Conservation (phyloP, 2,113 vertebrate species). For the Microcebus griseorufus region DNA sequence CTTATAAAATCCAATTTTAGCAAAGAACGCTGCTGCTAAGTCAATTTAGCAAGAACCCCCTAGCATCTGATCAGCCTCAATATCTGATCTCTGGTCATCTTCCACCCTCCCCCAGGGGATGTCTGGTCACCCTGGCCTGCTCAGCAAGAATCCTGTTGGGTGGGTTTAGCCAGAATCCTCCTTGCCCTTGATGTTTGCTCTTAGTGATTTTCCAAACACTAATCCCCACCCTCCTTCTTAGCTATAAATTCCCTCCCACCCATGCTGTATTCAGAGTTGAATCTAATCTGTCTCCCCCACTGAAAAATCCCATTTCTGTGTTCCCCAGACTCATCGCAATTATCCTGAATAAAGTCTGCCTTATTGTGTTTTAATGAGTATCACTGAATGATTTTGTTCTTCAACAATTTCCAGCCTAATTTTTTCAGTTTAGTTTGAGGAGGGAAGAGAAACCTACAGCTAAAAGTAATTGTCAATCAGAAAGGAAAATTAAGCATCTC, state of each 20-base stretch:
- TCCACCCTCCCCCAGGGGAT: not conserved
- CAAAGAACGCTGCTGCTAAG: not conserved
- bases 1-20: not conserved
- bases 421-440: not conserved
- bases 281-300: not conserved
- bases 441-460: not conserved
- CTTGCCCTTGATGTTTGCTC: not conserved
- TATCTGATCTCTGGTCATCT: not conserved
- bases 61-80: not conserved
- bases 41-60: not conserved
- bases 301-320: not conserved
- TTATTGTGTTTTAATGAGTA: not conserved
- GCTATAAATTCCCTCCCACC: not conserved
- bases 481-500: not conserved
- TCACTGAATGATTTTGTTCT: not conserved
- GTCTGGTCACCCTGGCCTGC: not conserved
- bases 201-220: not conserved
- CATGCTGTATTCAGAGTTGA: not conserved
- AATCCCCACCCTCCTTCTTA: too few species aligned
- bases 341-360: not conserved
- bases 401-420: not conserved
- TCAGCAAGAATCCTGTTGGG: not conserved
- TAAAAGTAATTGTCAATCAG: not conserved
- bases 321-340: not conserved
- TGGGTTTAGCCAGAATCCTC: not conserved